These are phyloP conservation scores for Alsophila aescularia DNA, from an alignment of 2,888 invertebrate species.

Conservation along the genomic window DNA sequence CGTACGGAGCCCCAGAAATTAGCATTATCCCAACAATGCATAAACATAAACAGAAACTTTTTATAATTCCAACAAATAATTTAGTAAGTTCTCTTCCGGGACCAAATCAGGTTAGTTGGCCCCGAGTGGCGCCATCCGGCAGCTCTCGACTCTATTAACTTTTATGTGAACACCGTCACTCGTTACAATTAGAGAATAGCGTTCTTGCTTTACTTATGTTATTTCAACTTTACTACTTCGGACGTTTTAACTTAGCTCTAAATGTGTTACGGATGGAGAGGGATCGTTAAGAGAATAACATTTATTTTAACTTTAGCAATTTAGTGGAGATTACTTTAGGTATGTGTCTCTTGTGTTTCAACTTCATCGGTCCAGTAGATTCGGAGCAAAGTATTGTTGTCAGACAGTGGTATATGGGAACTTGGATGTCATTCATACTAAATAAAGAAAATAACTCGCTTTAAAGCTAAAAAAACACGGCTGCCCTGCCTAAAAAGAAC, in stretches of 20 bases:
- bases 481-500: too few species aligned
- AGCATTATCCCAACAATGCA: too few species aligned
- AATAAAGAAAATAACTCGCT: too few species aligned
- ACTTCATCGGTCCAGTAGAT: too few species aligned
- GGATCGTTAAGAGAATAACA: not conserved
- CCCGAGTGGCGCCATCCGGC: slow-evolving; percentile 16
- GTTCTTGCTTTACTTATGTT: slow-evolving; percentile 43
- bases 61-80: slow-evolving; percentile 3
- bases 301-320: not conserved
- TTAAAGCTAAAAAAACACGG: too few species aligned
- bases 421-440: too few species aligned
- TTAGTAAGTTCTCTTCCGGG: not conserved
- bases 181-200: slow-evolving; percentile 60
- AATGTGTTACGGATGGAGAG: not conserved
- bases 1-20: too few species aligned
- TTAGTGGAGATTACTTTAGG: too few species aligned
- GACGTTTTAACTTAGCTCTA: slow-evolving; percentile 4
- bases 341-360: too few species aligned
- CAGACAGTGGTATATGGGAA: too few species aligned
- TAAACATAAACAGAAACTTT: not conserved
- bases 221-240: slow-evolving; percentile 17
- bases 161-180: slow-evolving; percentile 55
- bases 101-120: slow-evolving; percentile 3
- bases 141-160: slow-evolving; percentile 46
- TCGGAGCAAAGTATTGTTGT: too few species aligned